Evolutionary conservation across 1,140 invertebrate species (phyloP), one percentile per base, ranked within the genome.

Genomic region (Gonioctena quinquepunctata): DNA sequence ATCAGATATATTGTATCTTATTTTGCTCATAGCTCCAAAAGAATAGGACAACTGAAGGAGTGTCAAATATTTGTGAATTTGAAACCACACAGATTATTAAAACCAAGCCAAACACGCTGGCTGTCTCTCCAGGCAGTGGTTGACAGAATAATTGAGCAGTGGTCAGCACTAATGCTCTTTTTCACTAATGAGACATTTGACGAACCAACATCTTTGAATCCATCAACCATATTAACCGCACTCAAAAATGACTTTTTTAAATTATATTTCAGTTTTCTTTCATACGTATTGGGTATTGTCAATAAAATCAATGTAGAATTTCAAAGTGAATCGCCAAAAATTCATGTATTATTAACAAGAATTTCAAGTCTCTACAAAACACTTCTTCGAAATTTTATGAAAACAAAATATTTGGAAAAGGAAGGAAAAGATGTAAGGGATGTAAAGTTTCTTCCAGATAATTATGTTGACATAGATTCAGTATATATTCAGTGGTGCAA

Each of bases 51-150:
- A 16, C 67, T 74, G 60, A 59, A 73, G 74, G 61, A 71, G 48
- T 70, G 74, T 71, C 76, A 80, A 65, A 49, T 64, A 48, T 73
- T 80, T 73, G 75, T 65, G 22, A 69, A 77, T 57, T 64, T 76
- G 57, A 69, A 76, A 68, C 66, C 72, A 42, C 75, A 78, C 60
- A 80, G 72, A 49, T 69, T 74, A 13, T 25, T 74, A 18, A 68
- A 70, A 57, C 63, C 65, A 13, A 33, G 63, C 6, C 72, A 73
- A 68, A 70, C 68, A 11, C 42, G 72, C n/a, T 73, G 72, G 72
- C 23, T 70, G 16, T 73, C 68, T 52, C 33, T 74, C 22, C 6
- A 25, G 18, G 8, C 18, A 21, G 69, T 74, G 3, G 70, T 74
- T 2, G 54, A 71, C 13, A 22, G 72, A 50, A 64, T 69, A 48